Conservation (phyloP, 2,113 vertebrate genomes). For the Tenebrosternarchus preto region DNA sequence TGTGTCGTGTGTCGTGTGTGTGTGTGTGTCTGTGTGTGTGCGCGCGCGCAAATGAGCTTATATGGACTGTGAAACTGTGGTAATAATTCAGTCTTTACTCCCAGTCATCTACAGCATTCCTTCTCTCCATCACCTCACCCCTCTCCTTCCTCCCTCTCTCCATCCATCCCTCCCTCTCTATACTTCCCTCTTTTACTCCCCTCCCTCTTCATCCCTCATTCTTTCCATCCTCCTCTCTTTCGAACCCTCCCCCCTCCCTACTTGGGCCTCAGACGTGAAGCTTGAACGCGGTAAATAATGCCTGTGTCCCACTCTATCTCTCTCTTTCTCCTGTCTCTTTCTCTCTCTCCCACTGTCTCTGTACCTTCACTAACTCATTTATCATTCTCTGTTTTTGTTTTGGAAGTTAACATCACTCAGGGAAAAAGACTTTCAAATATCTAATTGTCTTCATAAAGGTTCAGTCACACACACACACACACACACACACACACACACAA, state of each 20-base stretch:
- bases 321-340: constrained; percentile 56
- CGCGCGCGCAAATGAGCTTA: not conserved
- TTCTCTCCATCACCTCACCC: constrained; percentile 71
- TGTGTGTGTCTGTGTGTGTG: not conserved
- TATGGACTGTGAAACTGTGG: not conserved
- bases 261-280: constrained; percentile 90
- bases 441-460: constrained; percentile 30
- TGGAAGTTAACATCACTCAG: constrained; percentile 50
- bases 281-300: constrained; percentile 88
- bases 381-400: constrained; percentile 16
- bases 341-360: constrained; percentile 35
- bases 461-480: constrained; percentile 26
- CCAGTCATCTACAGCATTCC: constrained; percentile 72
- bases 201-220: constrained; percentile 17
- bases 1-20: not conserved
- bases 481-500: constrained; percentile 26
- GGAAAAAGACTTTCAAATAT: constrained; percentile 8
- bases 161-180: constrained; percentile 40
- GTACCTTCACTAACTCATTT: constrained; percentile 4
- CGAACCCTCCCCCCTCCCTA: not conserved
- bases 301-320: constrained; percentile 64
- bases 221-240: constrained; percentile 8
- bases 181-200: constrained; percentile 18
- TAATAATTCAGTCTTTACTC: constrained; percentile 67
- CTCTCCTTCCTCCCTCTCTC: constrained; percentile 57